Evolutionary conservation across 2,888 invertebrate species (phyloP), one percentile per base, ranked within the genome.

Genomic region (Stegana nigrithorax): DNA sequence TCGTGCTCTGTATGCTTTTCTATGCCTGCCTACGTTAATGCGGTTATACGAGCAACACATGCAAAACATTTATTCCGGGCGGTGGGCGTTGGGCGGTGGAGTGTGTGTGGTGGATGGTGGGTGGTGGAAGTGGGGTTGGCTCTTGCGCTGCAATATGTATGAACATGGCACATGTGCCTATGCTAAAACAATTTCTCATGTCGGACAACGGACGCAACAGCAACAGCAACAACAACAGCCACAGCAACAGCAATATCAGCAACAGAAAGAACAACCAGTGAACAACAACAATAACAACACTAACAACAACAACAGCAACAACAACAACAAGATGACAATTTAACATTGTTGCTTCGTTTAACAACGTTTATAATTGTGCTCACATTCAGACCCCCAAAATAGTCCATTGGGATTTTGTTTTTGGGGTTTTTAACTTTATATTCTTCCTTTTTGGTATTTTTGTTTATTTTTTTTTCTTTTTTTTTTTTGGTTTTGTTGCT

Each of bases 291-390:
- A 47, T 10, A 45, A 45, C 23, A 45, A 45, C n/a, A n/a, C n/a
- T n/a, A n/a, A n/a, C n/a, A n/a, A n/a, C n/a, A n/a, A n/a, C n/a
- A n/a, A n/a, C n/a, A 44, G 17, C 44, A 17, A 44, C 62, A 66
- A 58, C 29, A 59, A 59, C 29, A 6, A 25, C 42, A 44, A 64
- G 65, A 69, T 72, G 71, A 73, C 66, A 76, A 74, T 60, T 71
- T 63, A 59, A 63, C 63, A 66, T 65, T 71, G 69, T 75, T 80
- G 78, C 75, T 70, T 70, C 67, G 73, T 75, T 80, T 75, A 66
- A 21, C 66, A 78, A 75, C 75, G 75, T 75, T 80, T 75, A 75
- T 80, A 67, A 51, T 47, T 44, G 47, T 27, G 29, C 36, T 23
- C 21, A 17, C 6, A 21, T 55, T 36, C 27, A 19, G 36, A 23